These are phyloP conservation scores for Neolamprologus falcicula DNA, from an alignment of 2,113 vertebrate species.

Conservation along the genomic window DNA sequence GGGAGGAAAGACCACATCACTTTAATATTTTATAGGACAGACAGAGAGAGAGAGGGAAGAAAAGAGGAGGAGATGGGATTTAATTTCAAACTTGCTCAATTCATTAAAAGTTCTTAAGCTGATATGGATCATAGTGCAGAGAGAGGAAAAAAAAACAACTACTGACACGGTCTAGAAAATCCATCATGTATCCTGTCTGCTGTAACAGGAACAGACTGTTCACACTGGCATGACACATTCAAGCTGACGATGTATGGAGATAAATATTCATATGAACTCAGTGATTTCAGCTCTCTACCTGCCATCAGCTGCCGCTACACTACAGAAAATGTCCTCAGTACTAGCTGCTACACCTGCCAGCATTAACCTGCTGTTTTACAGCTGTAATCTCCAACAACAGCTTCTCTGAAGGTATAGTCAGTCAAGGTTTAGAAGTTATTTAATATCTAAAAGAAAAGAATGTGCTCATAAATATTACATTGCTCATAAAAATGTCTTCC, in stretches of 20 bases:
- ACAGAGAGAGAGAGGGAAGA: neutral
- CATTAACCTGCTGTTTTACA: neutral
- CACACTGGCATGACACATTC: neutral
- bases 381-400: neutral
- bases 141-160: neutral
- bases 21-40: neutral
- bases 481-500: neutral
- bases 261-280: neutral
- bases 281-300: neutral
- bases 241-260: neutral
- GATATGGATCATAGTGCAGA: neutral
- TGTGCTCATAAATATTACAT: neutral
- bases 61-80: neutral
- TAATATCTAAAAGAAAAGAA: neutral
- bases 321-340: neutral
- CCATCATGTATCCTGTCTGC: neutral
- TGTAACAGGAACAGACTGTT: neutral
- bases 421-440: neutral
- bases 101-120: conserved; percentile 20
- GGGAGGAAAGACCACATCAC: neutral
- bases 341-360: neutral
- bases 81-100: neutral
- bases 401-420: neutral
- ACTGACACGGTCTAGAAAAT: neutral
- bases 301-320: neutral